A percentile compares a stretch with the other conserved stretches of the same genome.
Evolutionary conservation across 2,797 vertebrate genomes (phyloP).

Genomic region (Darevskia nairensis): DNA sequence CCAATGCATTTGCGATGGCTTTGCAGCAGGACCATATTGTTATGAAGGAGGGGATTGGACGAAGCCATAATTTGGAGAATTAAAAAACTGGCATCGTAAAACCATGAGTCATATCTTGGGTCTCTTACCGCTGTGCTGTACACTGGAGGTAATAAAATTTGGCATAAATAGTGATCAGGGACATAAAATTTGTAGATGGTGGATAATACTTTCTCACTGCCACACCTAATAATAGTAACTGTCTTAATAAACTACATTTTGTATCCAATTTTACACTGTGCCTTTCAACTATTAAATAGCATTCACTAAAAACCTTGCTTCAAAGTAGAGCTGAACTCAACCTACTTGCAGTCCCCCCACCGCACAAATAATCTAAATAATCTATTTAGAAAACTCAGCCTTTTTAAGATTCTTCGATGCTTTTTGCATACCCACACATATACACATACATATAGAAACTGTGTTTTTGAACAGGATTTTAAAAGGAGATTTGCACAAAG

Average conservation of each 20-base stretch:
- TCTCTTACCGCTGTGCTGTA: slow-evolving; percentile 68
- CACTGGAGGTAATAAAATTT: slow-evolving; percentile 56
- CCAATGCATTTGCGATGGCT: slow-evolving; percentile 28
- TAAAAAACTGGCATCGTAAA: slow-evolving; percentile 57
- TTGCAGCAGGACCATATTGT: slow-evolving; percentile 48
- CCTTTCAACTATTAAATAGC: slow-evolving; percentile 52
- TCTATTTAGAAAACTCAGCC: too few species aligned
- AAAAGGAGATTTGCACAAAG: not conserved
- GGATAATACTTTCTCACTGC: slow-evolving; percentile 56
- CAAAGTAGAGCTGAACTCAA: not conserved
- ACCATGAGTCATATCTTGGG: slow-evolving; percentile 49
- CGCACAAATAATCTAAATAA: not conserved
- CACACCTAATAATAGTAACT: slow-evolving; percentile 66
- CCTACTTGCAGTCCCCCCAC: not conserved
- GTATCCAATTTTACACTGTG: slow-evolving; percentile 47
- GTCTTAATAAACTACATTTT: slow-evolving; percentile 55
- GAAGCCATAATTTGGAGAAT: slow-evolving; percentile 67
- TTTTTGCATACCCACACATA: too few species aligned
- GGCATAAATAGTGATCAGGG: slow-evolving; percentile 69
- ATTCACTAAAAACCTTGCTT: not conserved
- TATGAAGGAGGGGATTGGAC: slow-evolving; percentile 45
- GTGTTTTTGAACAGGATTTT: not conserved
- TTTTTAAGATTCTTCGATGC: not conserved
- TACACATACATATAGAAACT: too few species aligned
- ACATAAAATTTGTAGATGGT: slow-evolving; percentile 61